Percentiles rank a stretch among this genome's conserved stretches.
phyloP scores from a whole-genome alignment of 2,113 vertebrate species.

The Scomber colias region DNA sequence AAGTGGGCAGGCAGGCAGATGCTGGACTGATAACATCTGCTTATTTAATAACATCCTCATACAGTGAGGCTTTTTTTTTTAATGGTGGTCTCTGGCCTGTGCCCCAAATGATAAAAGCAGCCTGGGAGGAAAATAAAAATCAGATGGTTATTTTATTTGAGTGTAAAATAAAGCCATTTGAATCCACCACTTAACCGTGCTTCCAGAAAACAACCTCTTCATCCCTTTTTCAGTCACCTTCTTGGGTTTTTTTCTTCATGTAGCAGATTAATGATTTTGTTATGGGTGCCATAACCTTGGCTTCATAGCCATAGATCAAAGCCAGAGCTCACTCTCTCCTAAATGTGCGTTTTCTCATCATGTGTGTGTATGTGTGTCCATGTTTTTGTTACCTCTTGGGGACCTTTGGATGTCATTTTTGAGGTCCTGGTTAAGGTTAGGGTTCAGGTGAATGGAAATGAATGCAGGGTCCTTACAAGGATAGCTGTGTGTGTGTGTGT shows the following conservation, averaged over 20 bases:
- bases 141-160: slow-evolving; percentile 22
- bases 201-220: neutral
- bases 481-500: slow-evolving; percentile 3
- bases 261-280: slow-evolving; percentile 31
- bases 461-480: no score
- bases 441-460: no score
- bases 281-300: slow-evolving; percentile 26
- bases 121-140: slow-evolving; percentile 34
- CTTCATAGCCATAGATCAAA: slow-evolving; percentile 45
- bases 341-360: neutral
- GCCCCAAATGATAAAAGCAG: slow-evolving; percentile 14
- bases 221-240: neutral
- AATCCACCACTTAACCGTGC: neutral
- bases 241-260: neutral
- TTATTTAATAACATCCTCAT: slow-evolving; percentile 48
- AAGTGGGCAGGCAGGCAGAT: slow-evolving; percentile 16
- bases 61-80: slow-evolving; percentile 29
- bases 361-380: neutral
- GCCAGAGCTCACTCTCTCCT: slow-evolving; percentile 2
- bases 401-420: no score
- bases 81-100: slow-evolving; percentile 21
- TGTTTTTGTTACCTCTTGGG: neutral
- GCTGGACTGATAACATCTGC: slow-evolving; percentile 52
- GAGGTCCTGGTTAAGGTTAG: no score
- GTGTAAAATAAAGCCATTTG: slow-evolving; percentile 22